Evolutionary conservation across 2,113 vertebrate genomes (phyloP), one percentile per base, ranked within the genome.

Genomic region (Cebidichthys violaceus): DNA sequence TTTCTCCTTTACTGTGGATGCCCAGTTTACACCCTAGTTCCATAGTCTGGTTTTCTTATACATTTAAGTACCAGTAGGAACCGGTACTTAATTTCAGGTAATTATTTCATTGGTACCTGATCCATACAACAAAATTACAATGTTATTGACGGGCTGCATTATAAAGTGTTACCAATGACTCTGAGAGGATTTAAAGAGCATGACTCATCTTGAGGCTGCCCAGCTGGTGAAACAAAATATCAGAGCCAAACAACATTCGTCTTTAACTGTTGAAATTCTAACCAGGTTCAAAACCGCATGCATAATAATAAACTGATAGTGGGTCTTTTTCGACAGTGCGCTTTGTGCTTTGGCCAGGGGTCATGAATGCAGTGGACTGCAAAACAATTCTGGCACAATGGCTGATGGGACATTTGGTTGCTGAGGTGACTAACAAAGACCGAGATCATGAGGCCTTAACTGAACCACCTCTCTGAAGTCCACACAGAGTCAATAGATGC

Each of bases 361-460:
- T 77, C 59, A 70, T 31, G 77, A 59, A 59, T 27, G 76, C 64
- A 39, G 59, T 31, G 75, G 68, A 64, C 35, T 73, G 52, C 52
- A 86, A 82, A 86, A 80, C 52, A 81, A 69, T 35, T 64, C 31
- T 78, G 83, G 87, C 83, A 82, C 61, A 65, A 69, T 60, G 65
- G 77, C 75, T 84, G 82, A 89, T 89, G 86, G 81, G 79, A 88
- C 45, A 59, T 67, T 55, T 47, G 78, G 80, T 72, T 35, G 68
- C 50, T 50, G 72, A 83, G 74, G 79, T 90, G 84, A 88, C 80
- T 75, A 77, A 70, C 1, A 8, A 84, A 70, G 86, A 83, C 55
- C n/a, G 62, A 57, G 75, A 88, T 85, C 81, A 86, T 35, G 83
- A 89, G 82, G 81, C 57, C 31, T 73, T 8, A 35, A 79, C 37